These are phyloP conservation scores for Eulemur albifrons DNA, from an alignment of 2,797 vertebrate species.

Conservation along the genomic window DNA sequence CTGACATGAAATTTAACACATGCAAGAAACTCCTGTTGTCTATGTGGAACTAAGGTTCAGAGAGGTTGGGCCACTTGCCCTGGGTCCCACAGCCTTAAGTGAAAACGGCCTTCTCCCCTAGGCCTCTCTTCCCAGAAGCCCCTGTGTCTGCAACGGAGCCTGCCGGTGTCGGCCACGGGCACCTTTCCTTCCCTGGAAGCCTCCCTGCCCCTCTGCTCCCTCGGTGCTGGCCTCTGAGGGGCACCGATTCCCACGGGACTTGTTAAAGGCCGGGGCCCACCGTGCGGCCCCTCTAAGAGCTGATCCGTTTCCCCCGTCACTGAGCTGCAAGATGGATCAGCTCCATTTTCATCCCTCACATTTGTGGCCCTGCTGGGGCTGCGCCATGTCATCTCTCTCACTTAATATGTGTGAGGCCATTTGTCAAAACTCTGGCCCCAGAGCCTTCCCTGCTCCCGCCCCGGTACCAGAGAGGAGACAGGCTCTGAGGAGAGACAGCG, in stretches of 20 bases:
- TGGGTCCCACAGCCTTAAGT: background rate
- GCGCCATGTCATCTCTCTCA: background rate
- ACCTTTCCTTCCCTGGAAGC: too few species aligned
- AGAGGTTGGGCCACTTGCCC: background rate
- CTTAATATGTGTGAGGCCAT: slow-evolving; percentile 51
- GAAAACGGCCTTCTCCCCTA: background rate
- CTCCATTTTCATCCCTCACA: slow-evolving; percentile 15
- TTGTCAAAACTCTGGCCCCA: slow-evolving; percentile 52
- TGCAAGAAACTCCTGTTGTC: fast-evolving
- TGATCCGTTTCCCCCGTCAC: slow-evolving; percentile 35
- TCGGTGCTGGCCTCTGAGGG: background rate
- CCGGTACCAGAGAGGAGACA: background rate
- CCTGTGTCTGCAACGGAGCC: background rate
- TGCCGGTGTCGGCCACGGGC: background rate
- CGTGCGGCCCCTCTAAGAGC: background rate
- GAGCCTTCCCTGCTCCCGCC: background rate
- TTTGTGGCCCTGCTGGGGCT: slow-evolving; percentile 1
- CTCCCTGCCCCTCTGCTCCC: background rate
- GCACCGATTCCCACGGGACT: background rate
- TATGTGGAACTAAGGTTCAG: background rate
- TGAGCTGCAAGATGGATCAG: background rate
- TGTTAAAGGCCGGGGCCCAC: background rate
- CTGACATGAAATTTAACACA: background rate
- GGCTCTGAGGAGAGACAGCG: background rate
- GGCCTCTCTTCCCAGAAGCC: background rate